Evolutionary conservation across 2,888 invertebrate species (phyloP), one percentile per base, ranked within the genome.

Genomic region (Copidosoma aretas): DNA sequence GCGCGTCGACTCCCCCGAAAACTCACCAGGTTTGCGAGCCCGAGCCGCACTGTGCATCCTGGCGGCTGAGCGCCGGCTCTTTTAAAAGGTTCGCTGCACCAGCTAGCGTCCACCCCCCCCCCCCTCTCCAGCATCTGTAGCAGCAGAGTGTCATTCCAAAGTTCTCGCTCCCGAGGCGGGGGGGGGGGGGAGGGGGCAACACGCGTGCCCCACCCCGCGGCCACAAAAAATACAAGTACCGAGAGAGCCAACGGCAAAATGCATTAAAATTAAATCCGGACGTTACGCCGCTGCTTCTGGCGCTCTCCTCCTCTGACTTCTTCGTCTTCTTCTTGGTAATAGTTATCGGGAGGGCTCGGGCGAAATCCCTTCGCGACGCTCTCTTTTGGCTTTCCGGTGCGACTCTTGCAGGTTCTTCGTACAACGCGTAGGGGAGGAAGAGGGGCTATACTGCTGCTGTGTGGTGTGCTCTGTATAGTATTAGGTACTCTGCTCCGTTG

Each of bases 11-110:
- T n/a, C n/a, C n/a, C n/a, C n/a, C n/a, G n/a, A n/a, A n/a, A n/a
- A n/a, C n/a, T n/a, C n/a, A n/a, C n/a, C n/a, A n/a, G n/a, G n/a
- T n/a, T n/a, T n/a, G n/a, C n/a, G n/a, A n/a, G n/a, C n/a, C n/a
- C n/a, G 43, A 3, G 12, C 12, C 3, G 43, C 43, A 46, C 14
- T 15, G 41, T n/a, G 32, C 32, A 32, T 32, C 32, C 8, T 8
- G 15, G 49, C 51, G 53, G 41, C 32, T 43, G 59, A 32, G 63
- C 60, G 66, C 52, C 66, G 67, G 67, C 49, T 60, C 67, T 59
- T 63, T 53, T 63, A 66, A 70, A 70, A 70, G 69, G 66, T 70
- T 70, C 68, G 64, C 56, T 64, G 68, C 68, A 60, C 68, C 63
- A 46, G 69, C 3, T 22, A 22, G 58, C 12, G 15, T 60, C 8